Percentiles rank a stretch among this genome's conserved stretches.
Evolutionary conservation across 1,140 invertebrate genomes (phyloP).

Genomic region (Heliconius himera): DNA sequence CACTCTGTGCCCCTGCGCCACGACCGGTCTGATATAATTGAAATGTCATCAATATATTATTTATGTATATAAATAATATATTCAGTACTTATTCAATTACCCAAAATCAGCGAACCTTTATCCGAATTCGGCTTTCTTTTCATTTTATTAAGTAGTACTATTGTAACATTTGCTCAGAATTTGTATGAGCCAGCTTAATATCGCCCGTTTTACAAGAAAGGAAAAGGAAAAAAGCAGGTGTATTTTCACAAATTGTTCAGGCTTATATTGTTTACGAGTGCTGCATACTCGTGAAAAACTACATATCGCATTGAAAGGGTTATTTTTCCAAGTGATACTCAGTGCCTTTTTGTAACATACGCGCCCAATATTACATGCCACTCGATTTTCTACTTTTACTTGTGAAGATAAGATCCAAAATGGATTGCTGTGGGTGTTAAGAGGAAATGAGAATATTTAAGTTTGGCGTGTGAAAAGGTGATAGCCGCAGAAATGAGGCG

Average conservation of each 20-base stretch:
- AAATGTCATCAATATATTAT: too few relatives aligned
- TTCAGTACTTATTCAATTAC: neutral
- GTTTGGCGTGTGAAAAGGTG: conserved; percentile 48
- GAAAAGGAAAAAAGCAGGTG: conserved; percentile 15
- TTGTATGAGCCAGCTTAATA: neutral
- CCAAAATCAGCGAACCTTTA: neutral
- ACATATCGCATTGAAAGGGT: conserved; percentile 34
- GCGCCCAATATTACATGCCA: conserved; percentile 35
- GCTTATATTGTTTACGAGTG: conserved; percentile 37
- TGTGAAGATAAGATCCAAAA: conserved; percentile 16
- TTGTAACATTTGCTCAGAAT: conserved; percentile 5
- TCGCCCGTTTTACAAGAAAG: conserved; percentile 11
- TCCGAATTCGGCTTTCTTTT: neutral
- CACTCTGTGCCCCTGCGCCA: too few relatives aligned
- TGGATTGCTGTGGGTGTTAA: conserved; percentile 16
- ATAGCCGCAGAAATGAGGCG: conserved; percentile 45
- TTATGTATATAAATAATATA: neutral
- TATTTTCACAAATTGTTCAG: conserved; percentile 32
- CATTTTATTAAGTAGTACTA: neutral
- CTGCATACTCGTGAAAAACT: conserved; percentile 37
- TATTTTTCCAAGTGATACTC: conserved; percentile 44
- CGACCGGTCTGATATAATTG: too few relatives aligned
- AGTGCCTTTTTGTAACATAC: conserved; percentile 39
- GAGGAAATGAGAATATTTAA: conserved; percentile 46
- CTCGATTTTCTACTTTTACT: conserved; percentile 5